These are phyloP conservation scores for Erythrocebus patas DNA, from an alignment of 2,113 vertebrate species.

Conservation along the genomic window DNA sequence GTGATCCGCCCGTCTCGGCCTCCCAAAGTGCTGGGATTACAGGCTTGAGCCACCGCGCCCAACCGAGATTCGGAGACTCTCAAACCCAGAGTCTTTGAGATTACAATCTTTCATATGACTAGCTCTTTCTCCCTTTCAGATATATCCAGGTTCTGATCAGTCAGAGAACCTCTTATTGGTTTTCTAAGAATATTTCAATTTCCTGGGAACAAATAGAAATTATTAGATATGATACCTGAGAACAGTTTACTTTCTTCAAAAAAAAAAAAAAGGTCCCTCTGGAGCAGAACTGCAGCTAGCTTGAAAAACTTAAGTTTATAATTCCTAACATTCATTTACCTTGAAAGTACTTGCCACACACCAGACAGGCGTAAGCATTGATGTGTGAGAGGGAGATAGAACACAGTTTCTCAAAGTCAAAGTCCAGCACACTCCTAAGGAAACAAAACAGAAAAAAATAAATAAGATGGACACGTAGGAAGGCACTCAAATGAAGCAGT, in stretches of 20 bases:
- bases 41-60: too few species aligned
- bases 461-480: not conserved
- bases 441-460: not conserved
- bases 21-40: too few species aligned
- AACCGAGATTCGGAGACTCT: not conserved
- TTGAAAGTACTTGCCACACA: slow-evolving; percentile 98
- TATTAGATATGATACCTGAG: not conserved
- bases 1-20: too few species aligned
- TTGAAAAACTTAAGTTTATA: not conserved
- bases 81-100: not conserved
- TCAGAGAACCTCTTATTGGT: not conserved
- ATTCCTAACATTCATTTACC: slow-evolving; percentile 80
- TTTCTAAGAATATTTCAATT: slow-evolving; percentile 22
- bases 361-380: slow-evolving; percentile 95
- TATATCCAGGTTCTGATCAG: not conserved
- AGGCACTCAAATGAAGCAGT: not conserved
- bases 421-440: slow-evolving; percentile 94
- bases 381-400: slow-evolving; percentile 97
- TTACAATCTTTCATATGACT: not conserved
- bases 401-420: slow-evolving; percentile 98
- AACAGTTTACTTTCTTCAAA: not conserved
- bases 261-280: not conserved
- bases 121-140: not conserved
- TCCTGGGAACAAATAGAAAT: not conserved
- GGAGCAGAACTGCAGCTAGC: not conserved